phyloP scores from a whole-genome alignment of 2,888 invertebrate genomes.

The Eupithecia vulgata region DNA sequence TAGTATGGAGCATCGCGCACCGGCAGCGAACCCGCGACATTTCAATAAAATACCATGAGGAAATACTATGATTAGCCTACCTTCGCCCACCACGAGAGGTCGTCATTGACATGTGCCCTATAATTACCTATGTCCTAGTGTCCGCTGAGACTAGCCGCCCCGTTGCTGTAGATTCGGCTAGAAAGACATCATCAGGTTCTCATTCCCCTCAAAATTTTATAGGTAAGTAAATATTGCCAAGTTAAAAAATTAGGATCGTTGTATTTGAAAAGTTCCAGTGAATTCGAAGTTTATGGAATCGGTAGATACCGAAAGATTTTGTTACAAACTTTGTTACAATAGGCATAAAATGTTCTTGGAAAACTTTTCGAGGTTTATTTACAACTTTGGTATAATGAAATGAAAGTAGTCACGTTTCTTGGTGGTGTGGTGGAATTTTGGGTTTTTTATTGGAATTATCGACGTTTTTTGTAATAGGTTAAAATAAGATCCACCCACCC shows the following conservation, averaged over 20 bases:
- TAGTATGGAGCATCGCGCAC: no score
- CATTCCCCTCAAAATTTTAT: background rate
- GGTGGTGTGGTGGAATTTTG: background rate
- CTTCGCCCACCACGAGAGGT: no score
- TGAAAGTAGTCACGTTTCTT: slow-evolving; percentile 15
- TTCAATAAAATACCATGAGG: no score
- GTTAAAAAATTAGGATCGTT: slow-evolving; percentile 16
- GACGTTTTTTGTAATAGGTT: background rate
- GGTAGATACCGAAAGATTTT: slow-evolving; percentile 31
- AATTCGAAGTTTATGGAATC: slow-evolving; percentile 27
- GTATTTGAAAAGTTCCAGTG: slow-evolving; percentile 21
- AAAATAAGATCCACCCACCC: background rate
- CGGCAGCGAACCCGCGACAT: no score
- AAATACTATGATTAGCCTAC: no score
- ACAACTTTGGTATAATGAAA: slow-evolving; percentile 25
- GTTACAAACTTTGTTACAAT: slow-evolving; percentile 25
- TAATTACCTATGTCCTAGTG: no score
- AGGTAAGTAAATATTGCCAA: background rate
- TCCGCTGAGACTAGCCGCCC: no score
- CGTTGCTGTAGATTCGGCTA: no score
- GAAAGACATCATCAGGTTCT: no score
- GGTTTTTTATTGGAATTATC: background rate
- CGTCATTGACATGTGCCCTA: no score
- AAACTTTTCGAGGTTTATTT: slow-evolving; percentile 29
- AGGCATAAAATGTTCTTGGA: slow-evolving; percentile 29